Percentiles rank a stretch among this genome's conserved stretches.
Conservation (phyloP, 35 echinoderm and acorn worm species). For the Anneissia japonica region DNA sequence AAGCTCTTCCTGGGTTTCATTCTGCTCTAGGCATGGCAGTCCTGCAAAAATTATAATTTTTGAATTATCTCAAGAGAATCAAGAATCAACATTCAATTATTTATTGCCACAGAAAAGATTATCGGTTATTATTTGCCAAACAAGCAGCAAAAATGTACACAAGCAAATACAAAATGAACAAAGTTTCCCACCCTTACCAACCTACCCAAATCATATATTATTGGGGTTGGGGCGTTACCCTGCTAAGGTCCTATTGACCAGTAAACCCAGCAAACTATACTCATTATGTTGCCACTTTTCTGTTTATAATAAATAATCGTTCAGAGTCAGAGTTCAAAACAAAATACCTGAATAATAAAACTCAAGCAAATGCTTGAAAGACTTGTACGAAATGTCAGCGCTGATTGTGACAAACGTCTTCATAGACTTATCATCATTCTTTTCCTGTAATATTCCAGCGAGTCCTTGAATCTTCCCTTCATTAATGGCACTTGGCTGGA, state of each 20-base stretch:
- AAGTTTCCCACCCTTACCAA: background rate
- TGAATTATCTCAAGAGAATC: background rate
- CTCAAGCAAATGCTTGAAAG: conserved; percentile 51
- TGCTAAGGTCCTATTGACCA: too few species aligned
- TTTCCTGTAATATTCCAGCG: conserved; percentile 41
- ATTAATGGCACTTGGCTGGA: conserved; percentile 43
- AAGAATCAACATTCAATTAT: background rate
- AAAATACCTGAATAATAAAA: conserved; percentile 63
- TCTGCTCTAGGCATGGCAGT: conserved; percentile 34
- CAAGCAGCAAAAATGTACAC: too few species aligned
- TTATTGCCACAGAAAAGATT: background rate
- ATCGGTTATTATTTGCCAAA: background rate
- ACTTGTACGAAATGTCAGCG: conserved; percentile 52
- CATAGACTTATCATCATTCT: background rate
- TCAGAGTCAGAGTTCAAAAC: too few species aligned
- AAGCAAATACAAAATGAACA: background rate
- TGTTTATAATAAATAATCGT: too few species aligned
- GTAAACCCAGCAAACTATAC: too few species aligned
- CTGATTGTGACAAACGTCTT: conserved; percentile 33
- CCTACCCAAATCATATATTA: background rate
- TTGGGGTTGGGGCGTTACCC: background rate
- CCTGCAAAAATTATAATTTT: conserved; percentile 14
- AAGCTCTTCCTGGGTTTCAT: conserved; percentile 19
- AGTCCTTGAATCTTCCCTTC: conserved; percentile 59
- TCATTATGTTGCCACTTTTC: too few species aligned